A percentile compares a stretch with the other conserved stretches of the same genome.
These are phyloP conservation scores for Nyctibius bracteatus DNA, from an alignment of 2,113 vertebrate species.

Conservation along the genomic window DNA sequence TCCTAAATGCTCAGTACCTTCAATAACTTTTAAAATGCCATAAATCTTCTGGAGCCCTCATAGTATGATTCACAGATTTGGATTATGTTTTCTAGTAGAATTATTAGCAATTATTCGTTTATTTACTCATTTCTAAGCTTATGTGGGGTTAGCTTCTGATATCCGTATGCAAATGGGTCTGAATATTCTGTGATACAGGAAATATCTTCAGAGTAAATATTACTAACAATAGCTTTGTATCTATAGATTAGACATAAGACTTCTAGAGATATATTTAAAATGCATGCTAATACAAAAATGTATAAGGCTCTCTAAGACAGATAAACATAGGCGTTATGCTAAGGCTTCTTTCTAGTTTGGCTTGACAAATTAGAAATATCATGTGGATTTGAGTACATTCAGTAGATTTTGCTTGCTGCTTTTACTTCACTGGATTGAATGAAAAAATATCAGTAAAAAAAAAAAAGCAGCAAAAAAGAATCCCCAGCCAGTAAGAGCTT, in stretches of 20 bases:
- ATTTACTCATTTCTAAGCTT: not conserved
- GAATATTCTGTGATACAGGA: not conserved
- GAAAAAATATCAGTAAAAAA: not conserved
- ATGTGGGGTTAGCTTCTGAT: not conserved
- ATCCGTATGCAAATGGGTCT: not conserved
- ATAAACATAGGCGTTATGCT: not conserved
- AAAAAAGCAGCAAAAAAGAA: too few species aligned
- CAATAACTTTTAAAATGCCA: not conserved
- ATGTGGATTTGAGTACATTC: not conserved
- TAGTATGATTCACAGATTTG: not conserved
- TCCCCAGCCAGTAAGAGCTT: too few species aligned
- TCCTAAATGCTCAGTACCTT: not conserved
- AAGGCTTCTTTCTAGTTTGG: not conserved
- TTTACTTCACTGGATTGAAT: not conserved
- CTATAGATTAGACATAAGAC: not conserved
- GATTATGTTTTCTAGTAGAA: not conserved
- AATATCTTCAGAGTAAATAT: not conserved
- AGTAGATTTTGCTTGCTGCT: not conserved
- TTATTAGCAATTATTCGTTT: not conserved
- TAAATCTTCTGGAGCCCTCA: not conserved
- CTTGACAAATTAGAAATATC: not conserved
- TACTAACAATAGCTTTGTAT: not conserved
- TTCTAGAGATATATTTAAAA: not conserved
- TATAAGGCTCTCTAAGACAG: not conserved
- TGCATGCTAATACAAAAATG: not conserved